Conservation (phyloP, 2,113 vertebrate species). For the Oriolus oriolus region DNA sequence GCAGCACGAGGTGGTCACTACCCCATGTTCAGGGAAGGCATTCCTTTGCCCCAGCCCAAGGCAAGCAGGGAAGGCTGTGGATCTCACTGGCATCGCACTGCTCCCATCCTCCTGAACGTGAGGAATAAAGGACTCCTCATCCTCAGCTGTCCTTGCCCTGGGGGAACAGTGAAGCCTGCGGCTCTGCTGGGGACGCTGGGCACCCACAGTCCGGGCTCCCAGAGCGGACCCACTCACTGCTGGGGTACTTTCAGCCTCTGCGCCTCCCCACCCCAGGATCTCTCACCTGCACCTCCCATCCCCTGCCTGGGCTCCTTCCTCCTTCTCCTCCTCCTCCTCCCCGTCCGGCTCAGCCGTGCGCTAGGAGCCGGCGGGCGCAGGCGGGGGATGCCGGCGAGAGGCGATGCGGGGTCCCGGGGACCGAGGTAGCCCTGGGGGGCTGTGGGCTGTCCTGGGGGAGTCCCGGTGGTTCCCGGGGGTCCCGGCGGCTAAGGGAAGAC, state of each 20-base stretch:
- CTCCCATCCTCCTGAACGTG: not conserved
- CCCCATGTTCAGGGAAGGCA: rapidly evolving
- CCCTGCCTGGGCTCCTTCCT: not conserved
- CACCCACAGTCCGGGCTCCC: not conserved
- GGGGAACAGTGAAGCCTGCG: not conserved
- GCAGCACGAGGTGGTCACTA: rapidly evolving
- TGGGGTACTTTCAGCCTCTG: not conserved
- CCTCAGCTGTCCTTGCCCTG: not conserved
- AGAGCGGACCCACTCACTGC: rapidly evolving
- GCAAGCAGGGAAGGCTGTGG: not conserved
- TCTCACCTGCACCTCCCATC: not conserved
- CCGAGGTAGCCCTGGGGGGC: not conserved
- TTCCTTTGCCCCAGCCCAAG: not conserved
- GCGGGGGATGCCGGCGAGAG: not conserved
- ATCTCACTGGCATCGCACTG: rapidly evolving
- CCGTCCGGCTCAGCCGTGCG: not conserved
- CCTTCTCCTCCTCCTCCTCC: not conserved
- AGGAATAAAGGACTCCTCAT: not conserved
- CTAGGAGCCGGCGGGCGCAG: not conserved
- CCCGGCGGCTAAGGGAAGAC: not conserved
- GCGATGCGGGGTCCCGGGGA: not conserved
- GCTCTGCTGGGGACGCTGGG: not conserved
- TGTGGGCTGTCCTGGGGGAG: not conserved
- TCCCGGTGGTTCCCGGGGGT: not conserved
- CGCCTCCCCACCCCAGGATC: rapidly evolving